Evolutionary conservation across 2,797 vertebrate species (phyloP).

Genomic region (Darevskia nairensis): DNA sequence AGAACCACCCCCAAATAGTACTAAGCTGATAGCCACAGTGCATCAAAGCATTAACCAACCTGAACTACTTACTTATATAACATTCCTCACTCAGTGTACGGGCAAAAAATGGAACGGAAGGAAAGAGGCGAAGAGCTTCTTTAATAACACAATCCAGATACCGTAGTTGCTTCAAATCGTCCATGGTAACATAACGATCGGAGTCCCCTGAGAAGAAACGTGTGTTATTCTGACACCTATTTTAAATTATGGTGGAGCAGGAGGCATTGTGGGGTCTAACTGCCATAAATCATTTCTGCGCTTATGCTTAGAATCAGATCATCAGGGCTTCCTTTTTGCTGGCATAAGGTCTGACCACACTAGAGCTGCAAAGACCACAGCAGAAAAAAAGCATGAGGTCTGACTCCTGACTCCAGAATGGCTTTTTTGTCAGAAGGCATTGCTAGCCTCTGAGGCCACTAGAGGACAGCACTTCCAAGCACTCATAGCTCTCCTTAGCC

Average conservation of each 20-base stretch:
- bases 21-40: too few relatives aligned
- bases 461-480: too few relatives aligned
- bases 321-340: not conserved
- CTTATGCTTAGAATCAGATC: not conserved
- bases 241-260: not conserved
- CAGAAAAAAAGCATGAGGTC: too few relatives aligned
- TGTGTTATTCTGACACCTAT: not conserved
- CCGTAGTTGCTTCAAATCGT: constrained; percentile 90
- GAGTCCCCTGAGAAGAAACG: constrained; percentile 79
- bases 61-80: constrained; percentile 82
- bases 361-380: not conserved
- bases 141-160: constrained; percentile 95
- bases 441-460: too few relatives aligned
- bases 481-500: too few relatives aligned
- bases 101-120: constrained; percentile 91
- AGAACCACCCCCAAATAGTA: not conserved
- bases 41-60: too few relatives aligned
- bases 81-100: constrained; percentile 86
- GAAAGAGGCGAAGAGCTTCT: constrained; percentile 90
- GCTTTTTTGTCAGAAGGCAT: too few relatives aligned
- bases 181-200: constrained; percentile 79
- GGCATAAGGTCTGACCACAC: not conserved
- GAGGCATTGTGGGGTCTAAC: not conserved
- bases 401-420: too few relatives aligned
- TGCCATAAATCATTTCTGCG: too few relatives aligned